Percentiles rank a stretch among this genome's conserved stretches.
Conservation (phyloP, 2,797 vertebrate species). For the Gastrophryne carolinensis region DNA sequence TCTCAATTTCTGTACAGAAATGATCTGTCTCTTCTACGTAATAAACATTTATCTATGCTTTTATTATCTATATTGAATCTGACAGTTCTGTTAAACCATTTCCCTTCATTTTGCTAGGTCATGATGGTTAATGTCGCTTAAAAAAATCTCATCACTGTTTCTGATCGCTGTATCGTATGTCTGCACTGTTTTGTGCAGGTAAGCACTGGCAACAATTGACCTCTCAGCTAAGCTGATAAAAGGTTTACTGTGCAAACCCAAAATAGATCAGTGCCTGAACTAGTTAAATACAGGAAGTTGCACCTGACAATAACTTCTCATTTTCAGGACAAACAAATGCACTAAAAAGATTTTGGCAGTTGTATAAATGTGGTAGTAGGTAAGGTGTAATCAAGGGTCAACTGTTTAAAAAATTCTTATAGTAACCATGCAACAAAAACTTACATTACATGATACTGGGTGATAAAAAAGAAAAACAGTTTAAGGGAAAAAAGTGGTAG, state of each 20-base stretch:
- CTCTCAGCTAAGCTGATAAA: background rate
- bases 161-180: constrained; percentile 78
- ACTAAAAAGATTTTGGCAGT: background rate
- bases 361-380: background rate
- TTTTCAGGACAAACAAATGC: background rate
- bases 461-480: too few relatives aligned
- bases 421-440: background rate
- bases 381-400: background rate
- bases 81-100: constrained; percentile 99
- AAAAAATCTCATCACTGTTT: constrained; percentile 82
- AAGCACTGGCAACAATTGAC: constrained; percentile 61
- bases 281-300: background rate
- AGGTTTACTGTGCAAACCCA: background rate
- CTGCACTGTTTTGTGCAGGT: constrained; percentile 73
- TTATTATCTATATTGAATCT: constrained; percentile 98
- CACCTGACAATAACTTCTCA: background rate
- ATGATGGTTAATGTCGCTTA: constrained; percentile 93
- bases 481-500: too few relatives aligned
- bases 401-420: background rate
- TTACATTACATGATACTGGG: background rate
- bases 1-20: constrained; percentile 99
- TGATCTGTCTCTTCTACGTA: constrained; percentile 95
- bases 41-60: constrained; percentile 99
- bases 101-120: constrained; percentile 89
- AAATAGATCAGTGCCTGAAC: background rate